Evolutionary conservation across 2,113 vertebrate species (phyloP).

Genomic region (Sus scrofa): DNA sequence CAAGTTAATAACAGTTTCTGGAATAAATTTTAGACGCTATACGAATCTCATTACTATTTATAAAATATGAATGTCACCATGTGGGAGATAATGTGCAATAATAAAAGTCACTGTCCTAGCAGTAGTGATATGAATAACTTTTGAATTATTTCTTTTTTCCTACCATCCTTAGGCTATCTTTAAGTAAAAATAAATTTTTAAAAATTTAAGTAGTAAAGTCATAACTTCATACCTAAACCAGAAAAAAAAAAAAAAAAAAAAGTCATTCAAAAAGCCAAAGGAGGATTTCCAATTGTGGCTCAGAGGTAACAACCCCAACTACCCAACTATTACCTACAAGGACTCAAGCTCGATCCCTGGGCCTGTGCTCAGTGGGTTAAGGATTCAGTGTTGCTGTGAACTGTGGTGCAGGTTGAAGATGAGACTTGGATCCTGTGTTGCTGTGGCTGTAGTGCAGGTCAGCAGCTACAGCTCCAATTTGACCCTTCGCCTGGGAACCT

Average conservation of each 20-base stretch:
- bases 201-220: neutral
- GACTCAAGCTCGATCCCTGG: too few relatives aligned
- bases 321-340: too few relatives aligned
- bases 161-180: slow-evolving; percentile 7
- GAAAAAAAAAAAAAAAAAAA: neutral
- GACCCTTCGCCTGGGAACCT: too few relatives aligned
- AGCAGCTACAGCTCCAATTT: too few relatives aligned
- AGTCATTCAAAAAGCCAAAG: slow-evolving; percentile 14
- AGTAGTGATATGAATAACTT: neutral
- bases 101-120: neutral
- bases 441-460: too few relatives aligned
- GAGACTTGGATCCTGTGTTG: too few relatives aligned
- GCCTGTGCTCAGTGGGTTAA: too few relatives aligned
- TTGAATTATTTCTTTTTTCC: neutral
- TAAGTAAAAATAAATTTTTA: slow-evolving; percentile 13
- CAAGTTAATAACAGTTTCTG: neutral
- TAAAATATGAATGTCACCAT: slow-evolving; percentile 10
- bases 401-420: too few relatives aligned
- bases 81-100: neutral
- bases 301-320: too few relatives aligned
- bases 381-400: too few relatives aligned
- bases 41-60: neutral
- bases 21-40: neutral
- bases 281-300: neutral
- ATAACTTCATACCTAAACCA: neutral